These are phyloP conservation scores for Phrynocephalus forsythii DNA, from an alignment of 2,797 vertebrate species.

Conservation along the genomic window DNA sequence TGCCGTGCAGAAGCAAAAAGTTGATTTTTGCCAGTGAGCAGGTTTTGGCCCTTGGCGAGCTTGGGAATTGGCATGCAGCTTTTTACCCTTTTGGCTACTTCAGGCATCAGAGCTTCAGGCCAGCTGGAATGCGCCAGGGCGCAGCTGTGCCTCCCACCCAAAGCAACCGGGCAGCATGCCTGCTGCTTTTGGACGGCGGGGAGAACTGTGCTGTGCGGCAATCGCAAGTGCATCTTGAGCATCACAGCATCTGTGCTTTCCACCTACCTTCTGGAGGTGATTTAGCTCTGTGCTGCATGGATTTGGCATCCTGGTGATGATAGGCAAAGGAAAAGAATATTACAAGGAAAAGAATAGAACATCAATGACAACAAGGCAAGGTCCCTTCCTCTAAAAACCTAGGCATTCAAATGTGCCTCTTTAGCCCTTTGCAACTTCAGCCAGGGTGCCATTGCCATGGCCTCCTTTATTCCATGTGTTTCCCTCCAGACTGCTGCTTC, in stretches of 20 bases:
- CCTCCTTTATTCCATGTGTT: neutral
- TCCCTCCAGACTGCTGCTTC: neutral
- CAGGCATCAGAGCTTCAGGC: conserved; percentile 31
- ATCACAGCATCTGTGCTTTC: conserved; percentile 5
- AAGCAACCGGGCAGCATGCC: conserved; percentile 16
- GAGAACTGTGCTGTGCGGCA: neutral
- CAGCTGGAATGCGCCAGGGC: conserved; percentile 19
- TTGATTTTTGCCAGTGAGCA: neutral
- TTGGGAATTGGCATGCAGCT: neutral
- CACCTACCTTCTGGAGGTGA: neutral
- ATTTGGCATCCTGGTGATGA: conserved; percentile 3
- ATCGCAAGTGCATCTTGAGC: neutral
- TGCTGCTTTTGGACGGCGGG: neutral
- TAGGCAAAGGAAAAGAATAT: fast-evolving
- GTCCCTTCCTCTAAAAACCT: neutral
- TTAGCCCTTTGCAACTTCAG: fast-evolving
- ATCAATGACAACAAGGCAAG: neutral
- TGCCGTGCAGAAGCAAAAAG: neutral
- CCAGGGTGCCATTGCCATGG: neutral
- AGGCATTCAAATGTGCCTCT: neutral
- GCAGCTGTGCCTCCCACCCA: conserved; percentile 39
- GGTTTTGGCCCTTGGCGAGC: conserved; percentile 7
- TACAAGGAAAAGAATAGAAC: neutral
- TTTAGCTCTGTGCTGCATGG: conserved; percentile 6
- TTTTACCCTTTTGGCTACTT: neutral